Conservation (phyloP, 2,888 invertebrate genomes). For the Zootermopsis nevadensis region DNA sequence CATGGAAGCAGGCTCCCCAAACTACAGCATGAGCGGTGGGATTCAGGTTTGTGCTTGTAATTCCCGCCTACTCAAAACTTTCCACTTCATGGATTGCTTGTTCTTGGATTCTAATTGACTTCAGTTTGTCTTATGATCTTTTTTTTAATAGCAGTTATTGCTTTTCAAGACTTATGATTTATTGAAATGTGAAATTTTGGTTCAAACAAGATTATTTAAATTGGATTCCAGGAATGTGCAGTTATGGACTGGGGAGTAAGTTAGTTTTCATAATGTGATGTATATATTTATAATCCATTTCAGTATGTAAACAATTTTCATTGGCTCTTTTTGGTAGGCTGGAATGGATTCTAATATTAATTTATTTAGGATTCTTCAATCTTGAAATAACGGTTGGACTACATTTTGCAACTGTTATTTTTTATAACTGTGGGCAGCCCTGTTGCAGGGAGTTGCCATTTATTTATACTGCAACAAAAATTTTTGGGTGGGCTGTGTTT, state of each 20-base stretch:
- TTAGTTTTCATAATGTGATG: not conserved
- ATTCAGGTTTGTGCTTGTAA: slow-evolving; percentile 48
- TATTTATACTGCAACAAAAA: not conserved
- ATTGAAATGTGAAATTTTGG: not conserved
- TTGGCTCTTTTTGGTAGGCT: not conserved
- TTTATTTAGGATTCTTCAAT: not conserved
- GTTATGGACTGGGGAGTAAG: not conserved
- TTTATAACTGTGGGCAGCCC: not conserved
- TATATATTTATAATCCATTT: slow-evolving; percentile 14
- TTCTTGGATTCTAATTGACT: not conserved
- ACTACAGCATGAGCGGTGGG: slow-evolving; percentile 45
- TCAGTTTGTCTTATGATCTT: not conserved
- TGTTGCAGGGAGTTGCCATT: not conserved
- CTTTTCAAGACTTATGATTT: not conserved
- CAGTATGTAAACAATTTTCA: not conserved
- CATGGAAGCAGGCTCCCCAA: slow-evolving; percentile 45
- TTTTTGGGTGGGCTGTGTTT: not conserved
- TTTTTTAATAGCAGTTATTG: not conserved
- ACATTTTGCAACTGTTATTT: not conserved
- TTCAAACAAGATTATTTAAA: not conserved
- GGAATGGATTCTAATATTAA: not conserved
- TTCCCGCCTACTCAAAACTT: slow-evolving; percentile 42
- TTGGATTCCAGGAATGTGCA: not conserved
- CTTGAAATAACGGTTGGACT: not conserved
- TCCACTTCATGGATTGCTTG: not conserved